phyloP scores from a whole-genome alignment of 2,113 vertebrate genomes.

The Brachyistius frenatus region DNA sequence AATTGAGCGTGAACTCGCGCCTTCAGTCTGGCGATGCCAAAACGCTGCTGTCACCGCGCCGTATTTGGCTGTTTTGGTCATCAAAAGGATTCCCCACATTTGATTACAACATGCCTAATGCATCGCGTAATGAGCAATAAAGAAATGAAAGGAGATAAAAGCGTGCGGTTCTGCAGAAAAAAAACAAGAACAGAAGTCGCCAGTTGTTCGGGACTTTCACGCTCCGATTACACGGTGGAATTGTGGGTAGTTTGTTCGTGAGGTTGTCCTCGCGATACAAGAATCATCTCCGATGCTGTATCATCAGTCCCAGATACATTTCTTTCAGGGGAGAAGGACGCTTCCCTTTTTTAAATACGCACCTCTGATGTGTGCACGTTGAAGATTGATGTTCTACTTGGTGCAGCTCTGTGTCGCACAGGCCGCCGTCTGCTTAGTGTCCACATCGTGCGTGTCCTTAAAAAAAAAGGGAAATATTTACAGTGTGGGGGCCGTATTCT shows the following conservation, averaged over 20 bases:
- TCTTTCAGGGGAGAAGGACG: neutral
- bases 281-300: neutral
- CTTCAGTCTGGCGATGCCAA: slow-evolving; percentile 40
- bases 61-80: slow-evolving; percentile 6
- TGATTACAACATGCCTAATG: slow-evolving; percentile 39
- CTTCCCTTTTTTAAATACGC: neutral
- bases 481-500: slow-evolving; percentile 46
- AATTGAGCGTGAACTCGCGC: slow-evolving; percentile 35
- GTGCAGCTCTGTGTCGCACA: neutral
- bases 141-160: slow-evolving; percentile 3
- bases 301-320: slow-evolving; percentile 21
- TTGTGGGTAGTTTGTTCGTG: too few species aligned
- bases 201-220: neutral
- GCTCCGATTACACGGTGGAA: too few species aligned
- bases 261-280: too few species aligned
- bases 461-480: slow-evolving; percentile 75
- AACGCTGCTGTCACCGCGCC: slow-evolving; percentile 37
- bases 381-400: neutral
- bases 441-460: slow-evolving; percentile 34
- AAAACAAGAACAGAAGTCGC: neutral
- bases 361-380: neutral
- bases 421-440: slow-evolving; percentile 59
- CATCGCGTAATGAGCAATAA: neutral
- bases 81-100: slow-evolving; percentile 36
- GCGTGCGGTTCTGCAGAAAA: slow-evolving; percentile 6